phyloP scores from a whole-genome alignment of 2,797 vertebrate genomes.

The Bufotes viridis region DNA sequence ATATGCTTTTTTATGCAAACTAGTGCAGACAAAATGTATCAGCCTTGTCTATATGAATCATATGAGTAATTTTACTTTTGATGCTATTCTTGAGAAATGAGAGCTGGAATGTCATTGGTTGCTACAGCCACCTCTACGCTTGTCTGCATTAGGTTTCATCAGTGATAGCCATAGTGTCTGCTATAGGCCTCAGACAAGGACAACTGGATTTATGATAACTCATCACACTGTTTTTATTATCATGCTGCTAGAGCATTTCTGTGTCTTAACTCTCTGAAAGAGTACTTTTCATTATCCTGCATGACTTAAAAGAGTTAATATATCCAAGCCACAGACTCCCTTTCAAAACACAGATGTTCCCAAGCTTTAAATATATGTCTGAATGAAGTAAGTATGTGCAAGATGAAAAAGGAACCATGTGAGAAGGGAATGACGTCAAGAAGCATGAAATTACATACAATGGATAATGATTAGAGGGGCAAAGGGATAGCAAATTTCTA shows the following conservation, averaged over 20 bases:
- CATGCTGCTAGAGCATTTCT: not conserved
- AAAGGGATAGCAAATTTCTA: conserved; percentile 57
- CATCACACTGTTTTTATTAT: not conserved
- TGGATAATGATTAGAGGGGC: not conserved
- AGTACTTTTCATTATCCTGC: conserved; percentile 11
- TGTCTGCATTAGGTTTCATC: not conserved
- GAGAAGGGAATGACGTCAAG: conserved; percentile 38
- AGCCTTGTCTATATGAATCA: not conserved
- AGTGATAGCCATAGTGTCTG: not conserved
- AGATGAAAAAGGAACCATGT: conserved; percentile 1
- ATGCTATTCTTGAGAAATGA: not conserved
- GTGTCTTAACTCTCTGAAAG: not conserved
- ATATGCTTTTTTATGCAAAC: not conserved
- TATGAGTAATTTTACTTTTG: not conserved
- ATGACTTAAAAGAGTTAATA: conserved; percentile 41
- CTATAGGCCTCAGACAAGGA: not conserved
- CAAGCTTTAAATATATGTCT: conserved; percentile 55
- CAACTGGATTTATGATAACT: not conserved
- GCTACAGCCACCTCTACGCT: not conserved
- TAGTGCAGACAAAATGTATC: not conserved
- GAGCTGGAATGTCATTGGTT: not conserved
- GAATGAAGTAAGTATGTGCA: conserved; percentile 53
- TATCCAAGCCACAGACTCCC: not conserved
- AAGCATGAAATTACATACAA: conserved; percentile 51
- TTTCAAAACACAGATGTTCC: conserved; percentile 52